phyloP scores from a whole-genome alignment of 2,113 vertebrate species.

The Lepisosteus oculatus region DNA sequence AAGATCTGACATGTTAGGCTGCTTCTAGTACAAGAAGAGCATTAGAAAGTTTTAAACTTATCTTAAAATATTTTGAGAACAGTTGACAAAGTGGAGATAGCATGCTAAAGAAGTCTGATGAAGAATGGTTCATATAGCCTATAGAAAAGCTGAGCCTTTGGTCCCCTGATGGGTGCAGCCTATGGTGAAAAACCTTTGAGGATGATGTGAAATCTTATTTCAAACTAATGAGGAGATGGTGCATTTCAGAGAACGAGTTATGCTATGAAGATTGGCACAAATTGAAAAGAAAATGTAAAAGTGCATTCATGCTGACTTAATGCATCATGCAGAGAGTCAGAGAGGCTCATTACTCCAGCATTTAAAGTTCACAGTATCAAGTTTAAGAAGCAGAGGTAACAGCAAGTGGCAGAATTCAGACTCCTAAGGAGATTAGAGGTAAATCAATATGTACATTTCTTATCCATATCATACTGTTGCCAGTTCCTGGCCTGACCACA shows the following conservation, averaged over 20 bases:
- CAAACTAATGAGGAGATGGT: constrained; percentile 12
- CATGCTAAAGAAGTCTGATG: no score
- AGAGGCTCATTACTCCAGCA: background rate
- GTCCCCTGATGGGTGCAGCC: constrained; percentile 22
- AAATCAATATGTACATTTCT: no score
- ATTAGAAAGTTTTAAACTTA: no score
- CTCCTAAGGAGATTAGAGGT: background rate
- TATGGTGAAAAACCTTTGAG: constrained; percentile 14
- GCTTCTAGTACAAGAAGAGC: no score
- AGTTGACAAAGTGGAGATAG: no score
- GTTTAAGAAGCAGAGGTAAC: background rate
- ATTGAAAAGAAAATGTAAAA: background rate
- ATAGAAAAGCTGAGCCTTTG: background rate
- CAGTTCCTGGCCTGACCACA: no score
- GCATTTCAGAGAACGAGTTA: constrained; percentile 13
- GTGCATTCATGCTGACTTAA: background rate
- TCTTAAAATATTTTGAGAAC: no score
- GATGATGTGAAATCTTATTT: constrained; percentile 9
- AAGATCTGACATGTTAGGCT: no score
- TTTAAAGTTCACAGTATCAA: background rate
- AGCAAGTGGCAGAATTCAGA: background rate
- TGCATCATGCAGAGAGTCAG: background rate
- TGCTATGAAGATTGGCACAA: background rate
- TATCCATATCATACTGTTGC: no score
- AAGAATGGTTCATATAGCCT: no score